Conservation (phyloP, 2,113 vertebrate species). For the Cyanistes caeruleus region DNA sequence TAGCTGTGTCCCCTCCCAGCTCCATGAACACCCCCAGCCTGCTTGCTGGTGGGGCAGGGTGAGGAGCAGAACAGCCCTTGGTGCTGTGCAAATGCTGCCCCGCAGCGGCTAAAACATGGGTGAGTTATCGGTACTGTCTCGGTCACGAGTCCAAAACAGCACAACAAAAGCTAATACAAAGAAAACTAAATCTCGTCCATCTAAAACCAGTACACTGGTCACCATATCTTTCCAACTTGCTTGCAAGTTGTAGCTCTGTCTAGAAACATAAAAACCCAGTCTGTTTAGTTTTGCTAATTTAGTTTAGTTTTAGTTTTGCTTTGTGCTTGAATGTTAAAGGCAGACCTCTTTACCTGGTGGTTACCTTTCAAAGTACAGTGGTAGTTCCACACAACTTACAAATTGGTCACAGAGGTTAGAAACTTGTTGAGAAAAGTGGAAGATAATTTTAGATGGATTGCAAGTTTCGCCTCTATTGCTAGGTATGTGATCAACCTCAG, state of each 20-base stretch:
- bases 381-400: neutral
- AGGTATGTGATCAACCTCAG: neutral
- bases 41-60: neutral
- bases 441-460: neutral
- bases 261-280: neutral
- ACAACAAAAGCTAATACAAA: rapidly evolving
- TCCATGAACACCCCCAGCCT: neutral
- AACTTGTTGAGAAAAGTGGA: neutral
- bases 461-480: neutral
- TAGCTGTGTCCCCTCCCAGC: neutral
- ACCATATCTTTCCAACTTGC: neutral
- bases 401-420: neutral
- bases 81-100: neutral
- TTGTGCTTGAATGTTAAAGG: neutral
- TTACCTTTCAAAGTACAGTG: neutral
- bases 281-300: neutral
- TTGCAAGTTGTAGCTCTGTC: neutral
- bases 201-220: neutral
- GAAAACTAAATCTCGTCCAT: neutral
- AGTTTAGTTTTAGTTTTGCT: neutral
- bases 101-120: neutral
- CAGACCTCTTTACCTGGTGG: neutral
- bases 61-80: neutral
- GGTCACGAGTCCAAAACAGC: neutral
- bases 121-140: neutral